Conservation (phyloP, 1,140 invertebrate species). For the Carposina sasakii region DNA sequence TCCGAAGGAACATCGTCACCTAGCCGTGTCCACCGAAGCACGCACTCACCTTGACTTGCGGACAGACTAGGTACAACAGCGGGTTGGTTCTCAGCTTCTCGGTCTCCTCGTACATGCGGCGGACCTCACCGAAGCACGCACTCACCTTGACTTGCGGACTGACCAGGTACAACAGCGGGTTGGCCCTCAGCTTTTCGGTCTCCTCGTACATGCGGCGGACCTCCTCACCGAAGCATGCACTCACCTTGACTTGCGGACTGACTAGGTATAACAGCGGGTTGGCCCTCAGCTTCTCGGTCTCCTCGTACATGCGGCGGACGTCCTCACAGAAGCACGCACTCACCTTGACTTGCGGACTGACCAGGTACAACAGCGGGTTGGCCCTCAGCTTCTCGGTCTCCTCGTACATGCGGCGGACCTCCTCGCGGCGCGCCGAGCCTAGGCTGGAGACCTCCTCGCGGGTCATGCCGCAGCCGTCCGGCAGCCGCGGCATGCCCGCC, state of each 20-base stretch:
- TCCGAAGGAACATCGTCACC: no score
- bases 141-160: conserved; percentile 97
- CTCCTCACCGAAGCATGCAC: conserved; percentile 77
- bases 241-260: neutral
- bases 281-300: neutral
- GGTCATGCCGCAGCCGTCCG: conserved; percentile 86
- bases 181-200: conserved; percentile 91
- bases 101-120: no score
- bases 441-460: conserved; percentile 95
- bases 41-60: no score
- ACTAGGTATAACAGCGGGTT: no score
- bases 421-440: conserved; percentile 93
- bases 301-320: conserved; percentile 20
- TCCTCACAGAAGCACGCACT: conserved; percentile 45
- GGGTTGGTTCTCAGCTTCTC: no score
- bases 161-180: conserved; percentile 95
- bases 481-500: conserved; percentile 83
- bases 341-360: conserved; percentile 98
- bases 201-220: conserved; percentile 92
- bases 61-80: no score
- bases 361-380: conserved; percentile 94
- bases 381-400: conserved; percentile 92
- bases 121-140: conserved; percentile 18
- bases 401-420: conserved; percentile 91
- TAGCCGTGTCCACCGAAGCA: no score